phyloP scores from a whole-genome alignment of 1,140 invertebrate species.

The Drosophila santomea region DNA sequence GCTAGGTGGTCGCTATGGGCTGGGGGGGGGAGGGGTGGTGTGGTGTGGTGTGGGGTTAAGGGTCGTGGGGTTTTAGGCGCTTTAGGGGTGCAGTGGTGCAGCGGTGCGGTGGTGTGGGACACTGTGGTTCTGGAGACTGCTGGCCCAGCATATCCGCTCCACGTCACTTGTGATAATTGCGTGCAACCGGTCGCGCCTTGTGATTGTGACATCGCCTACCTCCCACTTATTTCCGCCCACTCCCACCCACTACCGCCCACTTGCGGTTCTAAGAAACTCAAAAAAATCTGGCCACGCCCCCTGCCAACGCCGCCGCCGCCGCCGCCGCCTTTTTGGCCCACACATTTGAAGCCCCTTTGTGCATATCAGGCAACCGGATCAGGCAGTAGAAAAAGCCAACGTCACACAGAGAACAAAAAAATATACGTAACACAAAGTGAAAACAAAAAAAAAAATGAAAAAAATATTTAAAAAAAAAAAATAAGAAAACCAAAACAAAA shows the following conservation, averaged over 20 bases:
- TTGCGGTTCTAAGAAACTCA: conserved; percentile 60
- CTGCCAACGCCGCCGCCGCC: no score
- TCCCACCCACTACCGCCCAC: no score
- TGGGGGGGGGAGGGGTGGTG: background rate
- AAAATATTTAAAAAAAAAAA: conserved; percentile 8
- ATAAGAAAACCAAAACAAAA: conserved; percentile 17
- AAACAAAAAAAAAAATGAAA: conserved; percentile 12
- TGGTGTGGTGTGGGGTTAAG: background rate
- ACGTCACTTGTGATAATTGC: conserved; percentile 83
- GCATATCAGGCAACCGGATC: conserved; percentile 79
- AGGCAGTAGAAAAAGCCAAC: conserved; percentile 50
- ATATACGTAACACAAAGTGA: conserved; percentile 21
- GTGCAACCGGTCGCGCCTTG: conserved; percentile 71
- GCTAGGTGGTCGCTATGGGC: conserved; percentile 2
- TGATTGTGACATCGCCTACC: conserved; percentile 49
- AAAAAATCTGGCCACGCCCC: conserved; percentile 68
- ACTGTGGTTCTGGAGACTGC: conserved; percentile 21
- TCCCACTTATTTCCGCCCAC: background rate
- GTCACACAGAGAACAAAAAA: conserved; percentile 62
- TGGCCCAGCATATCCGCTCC: conserved; percentile 77
- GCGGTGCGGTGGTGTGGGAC: background rate
- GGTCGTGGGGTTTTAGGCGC: background rate
- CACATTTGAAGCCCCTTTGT: conserved; percentile 74
- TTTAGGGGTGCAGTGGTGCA: background rate
- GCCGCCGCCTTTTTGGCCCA: conserved; percentile 11